Percentiles rank a stretch among this genome's conserved stretches.
phyloP scores from a whole-genome alignment of 2,888 invertebrate genomes.

The Acholoe squamosa region DNA sequence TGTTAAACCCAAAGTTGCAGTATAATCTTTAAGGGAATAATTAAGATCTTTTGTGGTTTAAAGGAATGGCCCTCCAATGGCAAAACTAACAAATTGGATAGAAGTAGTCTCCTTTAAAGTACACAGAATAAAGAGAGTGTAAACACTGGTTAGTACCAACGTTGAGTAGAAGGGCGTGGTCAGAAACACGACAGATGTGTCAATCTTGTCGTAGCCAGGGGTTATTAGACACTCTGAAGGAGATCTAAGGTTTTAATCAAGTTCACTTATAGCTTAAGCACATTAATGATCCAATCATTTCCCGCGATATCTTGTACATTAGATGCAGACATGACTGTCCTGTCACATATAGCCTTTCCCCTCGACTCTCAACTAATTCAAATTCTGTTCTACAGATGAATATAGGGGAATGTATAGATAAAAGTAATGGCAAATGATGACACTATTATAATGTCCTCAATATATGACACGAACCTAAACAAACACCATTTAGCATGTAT shows the following conservation, averaged over 20 bases:
- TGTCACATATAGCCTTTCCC: too few species aligned
- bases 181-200: constrained; percentile 11
- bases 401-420: too few species aligned
- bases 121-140: neutral
- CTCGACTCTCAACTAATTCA: neutral
- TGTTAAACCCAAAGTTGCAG: too few species aligned
- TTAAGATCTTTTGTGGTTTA: neutral
- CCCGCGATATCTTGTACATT: neutral
- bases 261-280: neutral
- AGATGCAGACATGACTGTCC: too few species aligned
- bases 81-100: constrained; percentile 34
- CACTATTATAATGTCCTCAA: too few species aligned
- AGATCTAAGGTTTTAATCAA: constrained; percentile 3
- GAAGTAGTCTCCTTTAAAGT: constrained; percentile 11
- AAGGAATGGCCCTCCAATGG: neutral
- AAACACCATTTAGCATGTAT: too few species aligned
- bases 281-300: neutral
- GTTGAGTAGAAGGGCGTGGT: constrained; percentile 3
- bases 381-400: too few species aligned
- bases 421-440: too few species aligned
- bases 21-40: too few species aligned
- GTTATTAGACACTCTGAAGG: neutral
- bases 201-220: neutral
- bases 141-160: neutral
- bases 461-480: too few species aligned